phyloP scores from a whole-genome alignment of 1,140 invertebrate species.

The Neodiprion pinetum region DNA sequence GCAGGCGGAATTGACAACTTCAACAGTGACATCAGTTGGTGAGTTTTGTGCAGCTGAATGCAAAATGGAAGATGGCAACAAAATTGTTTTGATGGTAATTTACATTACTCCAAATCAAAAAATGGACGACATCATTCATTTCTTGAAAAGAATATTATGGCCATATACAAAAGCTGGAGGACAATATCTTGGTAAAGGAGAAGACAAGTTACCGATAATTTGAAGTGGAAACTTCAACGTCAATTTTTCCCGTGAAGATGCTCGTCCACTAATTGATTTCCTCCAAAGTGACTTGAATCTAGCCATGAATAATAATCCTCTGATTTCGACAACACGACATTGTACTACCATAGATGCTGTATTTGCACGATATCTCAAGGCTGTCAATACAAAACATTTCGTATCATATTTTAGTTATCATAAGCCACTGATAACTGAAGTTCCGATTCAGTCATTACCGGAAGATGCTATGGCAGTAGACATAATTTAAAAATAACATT shows the following conservation, averaged over 20 bases:
- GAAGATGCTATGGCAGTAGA: no score
- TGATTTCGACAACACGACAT: constrained; percentile 8
- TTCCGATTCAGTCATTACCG: no score
- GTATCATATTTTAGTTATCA: no score
- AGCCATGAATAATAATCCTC: constrained; percentile 6
- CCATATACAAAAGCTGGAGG: constrained; percentile 16
- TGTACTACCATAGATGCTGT: constrained; percentile 16
- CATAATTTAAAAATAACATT: no score
- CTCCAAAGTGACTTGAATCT: constrained; percentile 11
- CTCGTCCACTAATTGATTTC: constrained; percentile 10
- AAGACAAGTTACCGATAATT: constrained; percentile 17
- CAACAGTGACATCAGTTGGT: background rate
- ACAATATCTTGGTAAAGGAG: background rate
- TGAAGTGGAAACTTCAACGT: constrained; percentile 20
- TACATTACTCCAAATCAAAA: constrained; percentile 23
- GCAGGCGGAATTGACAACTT: background rate
- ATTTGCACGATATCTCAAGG: background rate
- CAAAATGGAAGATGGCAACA: background rate
- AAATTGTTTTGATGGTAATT: constrained; percentile 13
- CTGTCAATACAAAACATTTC: no score
- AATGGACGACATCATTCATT: constrained; percentile 9
- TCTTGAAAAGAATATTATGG: background rate
- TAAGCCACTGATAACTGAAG: no score
- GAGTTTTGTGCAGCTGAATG: constrained; percentile 16
- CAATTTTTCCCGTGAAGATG: constrained; percentile 2